Evolutionary conservation across 2,113 vertebrate species (phyloP), one percentile per base, ranked within the genome.

Genomic region (Turnix velox): DNA sequence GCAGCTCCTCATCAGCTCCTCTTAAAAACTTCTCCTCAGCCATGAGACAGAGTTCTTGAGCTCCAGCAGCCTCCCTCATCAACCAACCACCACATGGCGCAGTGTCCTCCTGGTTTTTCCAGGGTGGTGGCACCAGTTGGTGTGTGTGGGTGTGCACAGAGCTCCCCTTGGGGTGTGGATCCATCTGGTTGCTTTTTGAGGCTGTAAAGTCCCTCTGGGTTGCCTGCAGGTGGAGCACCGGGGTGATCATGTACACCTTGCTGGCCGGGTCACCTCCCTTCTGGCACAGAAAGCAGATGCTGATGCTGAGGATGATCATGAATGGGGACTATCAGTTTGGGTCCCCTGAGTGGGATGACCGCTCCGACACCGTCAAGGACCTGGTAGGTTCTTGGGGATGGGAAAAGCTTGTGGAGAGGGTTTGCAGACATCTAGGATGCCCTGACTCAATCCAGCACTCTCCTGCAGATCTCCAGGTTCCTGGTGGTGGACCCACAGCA

Each of bases 221-320:
- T 46, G 27, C 51, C 58, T 14, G 0, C 97, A 99, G 99, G 97
- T 99, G 99, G 99, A 99, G 99, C 93, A 98, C 98, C 0, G 99
- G 99, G 3, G 99, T 99, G 75, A 99, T 99, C 97, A 99, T 99
- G 99, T 99, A 99, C 97, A 99, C 99, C 1, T 95, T 99, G 83
- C 98, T 99, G 72, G 99, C 99, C 0, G 99, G 99, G 62, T 99
- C 99, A 5, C 99, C 99, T 1, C 99, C 99, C 6, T 99, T 99
- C 98, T 99, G 99, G 99, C 99, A 99, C 97, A 98, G 99, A 84
- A 99, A 99, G 88, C 99, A 99, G 98, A 99, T 99, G 98, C 96
- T 99, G 96, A 99, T 99, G 99, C 97, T 99, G 92, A 97, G 99
- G 37, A 99, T 99, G 99, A 99, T 99, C 91, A 97, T 99, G 97